Base-by-base conservation (phyloP, 2,113 vertebrate genomes). In the Pleuronectes platessa region DNA sequence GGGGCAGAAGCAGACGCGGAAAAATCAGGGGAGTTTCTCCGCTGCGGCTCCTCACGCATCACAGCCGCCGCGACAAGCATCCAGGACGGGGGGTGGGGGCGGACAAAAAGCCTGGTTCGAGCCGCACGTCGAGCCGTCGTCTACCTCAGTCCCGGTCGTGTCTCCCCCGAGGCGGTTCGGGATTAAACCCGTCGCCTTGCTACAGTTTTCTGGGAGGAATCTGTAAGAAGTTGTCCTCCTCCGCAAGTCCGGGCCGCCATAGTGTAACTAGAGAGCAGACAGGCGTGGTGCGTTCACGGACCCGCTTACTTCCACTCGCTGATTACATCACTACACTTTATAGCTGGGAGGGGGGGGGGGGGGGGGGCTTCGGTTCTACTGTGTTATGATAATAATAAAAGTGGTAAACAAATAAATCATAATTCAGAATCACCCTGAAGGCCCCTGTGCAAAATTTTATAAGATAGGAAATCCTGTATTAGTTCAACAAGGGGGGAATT, bases 171-270 rank as follows among this genome's bases (percentile, higher is more conserved):
- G 60, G 55, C 53, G 55, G 66, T 3, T 55, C 4, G 3, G 24
- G 72, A 35, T 83, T 83, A 83, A 2, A 78, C 75, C 63, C 82
- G 72, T 58, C 73, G 86, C 81, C 86, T 83, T 78, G 49, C 65
- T 14, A 51, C 82, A 78, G 83, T 82, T 88, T 66, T 87, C 55
- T 84, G 90, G 88, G 64, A 89, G 69, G 79, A 86, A 91, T 85
- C 84, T 87, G 37, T 49, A 81, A 89, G 73, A 89, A 94, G 89
- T 93, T 93, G 87, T 88, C 86, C 90, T 93, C 88, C 90, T 93
- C 89, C 90, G 87, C 84, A 84, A 87, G 90, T 88, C 77, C 80
- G 15, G 18, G 90, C 87, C 90, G 93, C 93, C 94, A 94, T 94
- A 92, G 88, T 94, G 93, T 77, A 91, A 90, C 83, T 76, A 89